Evolutionary conservation across 2,888 invertebrate species (phyloP).

Genomic region (Caenorhabditis uteleia): DNA sequence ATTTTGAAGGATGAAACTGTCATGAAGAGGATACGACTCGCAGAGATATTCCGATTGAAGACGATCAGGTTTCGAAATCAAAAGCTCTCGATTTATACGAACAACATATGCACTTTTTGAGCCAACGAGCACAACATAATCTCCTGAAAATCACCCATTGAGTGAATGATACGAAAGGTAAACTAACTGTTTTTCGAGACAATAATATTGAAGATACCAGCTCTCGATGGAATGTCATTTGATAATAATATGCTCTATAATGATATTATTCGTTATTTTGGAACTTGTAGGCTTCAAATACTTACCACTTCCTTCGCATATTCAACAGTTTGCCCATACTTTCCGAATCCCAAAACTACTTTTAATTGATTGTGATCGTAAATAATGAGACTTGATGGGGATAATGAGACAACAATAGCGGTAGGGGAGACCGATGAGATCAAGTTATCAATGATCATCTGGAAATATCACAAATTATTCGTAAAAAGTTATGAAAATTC

Average conservation of each 20-base stretch:
- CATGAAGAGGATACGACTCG: conserved; percentile 28
- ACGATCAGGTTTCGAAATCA: conserved; percentile 2
- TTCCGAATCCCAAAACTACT: conserved; percentile 17
- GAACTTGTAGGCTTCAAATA: neutral
- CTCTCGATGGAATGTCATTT: conserved; percentile 5
- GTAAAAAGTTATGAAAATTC: no score
- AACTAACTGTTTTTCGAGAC: conserved; percentile 18
- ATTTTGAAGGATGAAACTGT: conserved; percentile 24
- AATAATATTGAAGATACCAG: conserved; percentile 10
- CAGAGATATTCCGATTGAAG: neutral
- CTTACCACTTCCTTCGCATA: conserved; percentile 31
- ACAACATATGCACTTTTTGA: conserved; percentile 6
- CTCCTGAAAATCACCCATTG: conserved; percentile 5
- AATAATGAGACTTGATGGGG: conserved; percentile 14
- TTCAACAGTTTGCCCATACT: conserved; percentile 11
- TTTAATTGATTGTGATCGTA: conserved; percentile 22
- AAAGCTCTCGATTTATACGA: conserved; percentile 22
- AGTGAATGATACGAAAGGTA: neutral
- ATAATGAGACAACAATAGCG: conserved; percentile 13
- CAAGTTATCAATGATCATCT: conserved; percentile 17
- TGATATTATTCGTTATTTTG: neutral
- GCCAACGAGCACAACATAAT: conserved; percentile 15
- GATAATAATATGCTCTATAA: conserved; percentile 16
- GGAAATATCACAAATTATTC: no score
- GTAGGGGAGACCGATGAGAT: conserved; percentile 11